phyloP scores from a whole-genome alignment of 1,140 invertebrate species.

The Pantala flavescens region DNA sequence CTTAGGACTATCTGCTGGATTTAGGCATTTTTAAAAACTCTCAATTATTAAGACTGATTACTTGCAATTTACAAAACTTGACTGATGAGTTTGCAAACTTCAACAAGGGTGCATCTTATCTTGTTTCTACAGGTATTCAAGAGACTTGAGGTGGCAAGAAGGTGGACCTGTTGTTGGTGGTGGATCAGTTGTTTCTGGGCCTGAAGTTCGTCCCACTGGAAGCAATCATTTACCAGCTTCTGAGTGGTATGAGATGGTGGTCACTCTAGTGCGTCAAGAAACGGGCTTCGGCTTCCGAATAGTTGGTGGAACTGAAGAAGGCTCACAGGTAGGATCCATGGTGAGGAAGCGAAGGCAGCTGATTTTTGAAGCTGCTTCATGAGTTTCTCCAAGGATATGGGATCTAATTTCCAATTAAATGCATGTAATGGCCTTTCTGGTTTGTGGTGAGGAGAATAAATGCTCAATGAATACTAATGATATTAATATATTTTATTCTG shows the following conservation, averaged over 20 bases:
- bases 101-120: too few species aligned
- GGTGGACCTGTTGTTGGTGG: conserved; percentile 15
- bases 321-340: conserved; percentile 63
- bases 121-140: conserved; percentile 17
- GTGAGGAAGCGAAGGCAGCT: conserved; percentile 16
- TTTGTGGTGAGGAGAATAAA: background rate
- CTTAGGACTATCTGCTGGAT: too few species aligned
- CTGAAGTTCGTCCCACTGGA: background rate
- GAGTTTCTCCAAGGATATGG: background rate
- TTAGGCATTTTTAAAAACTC: too few species aligned
- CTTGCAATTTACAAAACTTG: too few species aligned
- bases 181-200: background rate
- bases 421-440: background rate
- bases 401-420: background rate
- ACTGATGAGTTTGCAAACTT: too few species aligned
- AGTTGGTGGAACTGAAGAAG: conserved; percentile 96
- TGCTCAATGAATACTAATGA: background rate
- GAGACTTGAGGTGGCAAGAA: conserved; percentile 19
- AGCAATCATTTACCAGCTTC: conserved; percentile 29
- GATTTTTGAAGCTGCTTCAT: background rate
- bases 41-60: too few species aligned
- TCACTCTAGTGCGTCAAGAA: conserved; percentile 69
- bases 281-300: conserved; percentile 94
- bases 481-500: too few species aligned
- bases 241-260: conserved; percentile 63